Conservation (phyloP, 2,888 invertebrate species). For the Cryptocheilus praepositus region DNA sequence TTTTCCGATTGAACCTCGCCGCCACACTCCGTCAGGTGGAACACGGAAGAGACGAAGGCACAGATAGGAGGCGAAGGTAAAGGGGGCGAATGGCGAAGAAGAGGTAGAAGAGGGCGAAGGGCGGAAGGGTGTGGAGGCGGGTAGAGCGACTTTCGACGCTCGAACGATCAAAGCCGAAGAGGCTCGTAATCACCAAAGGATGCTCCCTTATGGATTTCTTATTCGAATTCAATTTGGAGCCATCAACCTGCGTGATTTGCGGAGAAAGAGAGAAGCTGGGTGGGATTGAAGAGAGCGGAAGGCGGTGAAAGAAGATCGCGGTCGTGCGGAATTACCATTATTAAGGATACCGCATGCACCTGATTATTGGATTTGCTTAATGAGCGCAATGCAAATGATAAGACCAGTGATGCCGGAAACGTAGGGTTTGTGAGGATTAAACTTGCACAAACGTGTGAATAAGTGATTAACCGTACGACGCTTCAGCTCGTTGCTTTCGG, state of each 20-base stretch:
- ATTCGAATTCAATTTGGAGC: conserved; percentile 70
- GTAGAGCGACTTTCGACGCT: conserved; percentile 69
- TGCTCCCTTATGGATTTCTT: conserved; percentile 72
- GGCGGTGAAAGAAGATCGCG: not conserved
- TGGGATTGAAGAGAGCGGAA: not conserved
- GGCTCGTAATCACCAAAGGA: conserved; percentile 67
- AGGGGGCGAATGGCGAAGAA: conserved; percentile 18
- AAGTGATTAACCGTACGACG: no score
- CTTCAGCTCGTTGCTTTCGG: no score
- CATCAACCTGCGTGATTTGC: conserved; percentile 64
- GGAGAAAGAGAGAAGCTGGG: conserved; percentile 1
- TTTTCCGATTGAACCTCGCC: conserved; percentile 71
- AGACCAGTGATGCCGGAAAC: not conserved
- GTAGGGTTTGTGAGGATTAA: no score
- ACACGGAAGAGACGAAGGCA: conserved; percentile 1
- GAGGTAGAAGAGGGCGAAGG: conserved; percentile 33
- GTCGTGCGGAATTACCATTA: conserved; percentile 42
- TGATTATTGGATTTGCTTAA: conserved; percentile 21
- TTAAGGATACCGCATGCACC: conserved; percentile 30
- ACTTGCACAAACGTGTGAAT: no score
- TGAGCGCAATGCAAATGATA: conserved; percentile 14
- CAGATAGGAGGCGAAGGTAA: conserved; percentile 8
- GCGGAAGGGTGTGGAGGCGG: conserved; percentile 36
- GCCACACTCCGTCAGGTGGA: conserved; percentile 40
- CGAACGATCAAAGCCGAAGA: conserved; percentile 70